phyloP scores from a whole-genome alignment of 53 echinoderm and acorn worm genomes.

The Antedon mediterranea region DNA sequence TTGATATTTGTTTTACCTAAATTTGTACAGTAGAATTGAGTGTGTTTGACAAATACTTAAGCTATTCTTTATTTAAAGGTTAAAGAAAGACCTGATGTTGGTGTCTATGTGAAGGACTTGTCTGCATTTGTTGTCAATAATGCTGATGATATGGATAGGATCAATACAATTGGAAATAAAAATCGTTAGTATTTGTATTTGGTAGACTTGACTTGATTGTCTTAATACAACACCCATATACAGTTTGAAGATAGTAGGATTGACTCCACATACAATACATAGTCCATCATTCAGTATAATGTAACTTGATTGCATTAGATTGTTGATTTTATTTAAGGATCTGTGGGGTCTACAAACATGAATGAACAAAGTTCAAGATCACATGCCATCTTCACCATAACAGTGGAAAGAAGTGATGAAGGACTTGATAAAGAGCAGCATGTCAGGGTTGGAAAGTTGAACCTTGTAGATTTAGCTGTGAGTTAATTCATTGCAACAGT shows the following conservation, averaged over 20 bases:
- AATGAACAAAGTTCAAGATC: conserved; percentile 85
- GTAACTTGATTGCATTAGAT: too few species aligned
- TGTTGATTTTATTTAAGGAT: conserved; percentile 28
- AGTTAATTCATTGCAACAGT: conserved; percentile 7
- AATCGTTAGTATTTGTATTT: conserved; percentile 44
- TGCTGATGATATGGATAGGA: conserved; percentile 98
- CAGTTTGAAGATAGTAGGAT: too few species aligned
- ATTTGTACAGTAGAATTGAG: too few species aligned
- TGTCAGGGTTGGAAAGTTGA: conserved; percentile 79
- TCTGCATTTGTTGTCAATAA: conserved; percentile 94
- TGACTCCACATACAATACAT: too few species aligned
- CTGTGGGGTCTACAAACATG: conserved; percentile 85
- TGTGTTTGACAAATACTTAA: too few species aligned
- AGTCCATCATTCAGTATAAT: too few species aligned
- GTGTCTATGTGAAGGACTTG: conserved; percentile 92
- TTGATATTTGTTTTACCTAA: too few species aligned
- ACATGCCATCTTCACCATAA: conserved; percentile 89
- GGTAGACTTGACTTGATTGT: too few species aligned
- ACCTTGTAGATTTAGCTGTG: conserved; percentile 92
- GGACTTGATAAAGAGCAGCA: conserved; percentile 73
- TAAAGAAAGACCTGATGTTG: conserved; percentile 89
- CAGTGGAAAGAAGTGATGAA: conserved; percentile 70
- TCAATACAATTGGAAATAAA: conserved; percentile 86
- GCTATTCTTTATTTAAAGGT: conserved; percentile 25
- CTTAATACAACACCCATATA: too few species aligned